Conservation (phyloP, 2,797 vertebrate genomes). For the Helarctos malayanus region DNA sequence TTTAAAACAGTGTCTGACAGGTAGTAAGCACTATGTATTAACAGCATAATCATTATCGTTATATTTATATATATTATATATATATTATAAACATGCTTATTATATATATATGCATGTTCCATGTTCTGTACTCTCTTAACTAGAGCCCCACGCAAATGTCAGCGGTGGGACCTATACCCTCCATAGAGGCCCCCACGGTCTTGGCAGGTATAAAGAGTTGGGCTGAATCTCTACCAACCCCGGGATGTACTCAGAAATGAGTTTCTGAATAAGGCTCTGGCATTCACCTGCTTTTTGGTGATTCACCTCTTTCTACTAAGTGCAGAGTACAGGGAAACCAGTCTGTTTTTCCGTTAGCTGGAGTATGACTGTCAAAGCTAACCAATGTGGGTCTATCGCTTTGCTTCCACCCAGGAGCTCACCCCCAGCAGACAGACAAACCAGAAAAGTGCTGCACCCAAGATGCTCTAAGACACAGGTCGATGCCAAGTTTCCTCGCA, state of each 20-base stretch:
- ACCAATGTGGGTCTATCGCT: not conserved
- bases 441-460: not conserved
- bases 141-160: not conserved
- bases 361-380: not conserved
- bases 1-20: not conserved
- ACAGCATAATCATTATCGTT: not conserved
- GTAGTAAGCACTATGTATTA: not conserved
- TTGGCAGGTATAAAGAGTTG: not conserved
- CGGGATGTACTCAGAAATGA: not conserved
- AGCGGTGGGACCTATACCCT: not conserved
- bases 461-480: not conserved
- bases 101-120: too few relatives aligned
- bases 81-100: too few relatives aligned
- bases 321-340: not conserved
- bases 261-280: not conserved
- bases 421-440: not conserved
- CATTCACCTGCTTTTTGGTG: not conserved
- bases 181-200: not conserved
- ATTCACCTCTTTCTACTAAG: slow-evolving; percentile 47
- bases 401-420: not conserved
- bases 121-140: not conserved
- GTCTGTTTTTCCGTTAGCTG: not conserved
- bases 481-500: not conserved
- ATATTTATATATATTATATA: too few relatives aligned
- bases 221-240: not conserved